These are phyloP conservation scores for Osedax frankpressi DNA, from an alignment of 2,888 invertebrate genomes.

Conservation along the genomic window DNA sequence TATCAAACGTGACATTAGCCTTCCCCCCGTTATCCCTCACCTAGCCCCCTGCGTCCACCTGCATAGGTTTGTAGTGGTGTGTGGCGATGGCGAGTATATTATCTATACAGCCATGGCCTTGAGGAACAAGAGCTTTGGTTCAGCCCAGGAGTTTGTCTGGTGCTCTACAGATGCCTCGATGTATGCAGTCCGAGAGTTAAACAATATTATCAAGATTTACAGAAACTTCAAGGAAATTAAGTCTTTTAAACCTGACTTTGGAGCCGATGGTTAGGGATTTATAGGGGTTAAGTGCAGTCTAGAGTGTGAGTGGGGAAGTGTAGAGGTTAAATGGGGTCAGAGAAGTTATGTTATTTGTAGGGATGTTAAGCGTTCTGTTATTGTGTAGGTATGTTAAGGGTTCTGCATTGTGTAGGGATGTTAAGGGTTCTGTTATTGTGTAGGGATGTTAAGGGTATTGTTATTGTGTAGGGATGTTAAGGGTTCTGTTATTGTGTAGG, in stretches of 20 bases:
- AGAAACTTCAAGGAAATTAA: slow-evolving; percentile 96
- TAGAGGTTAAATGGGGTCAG: no score
- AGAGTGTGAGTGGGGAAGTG: no score
- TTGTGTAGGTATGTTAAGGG: no score
- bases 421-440: no score
- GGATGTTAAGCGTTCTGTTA: no score
- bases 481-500: no score
- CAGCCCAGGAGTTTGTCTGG: slow-evolving; percentile 98
- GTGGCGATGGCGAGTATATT: slow-evolving; percentile 98
- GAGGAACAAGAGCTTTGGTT: slow-evolving; percentile 93
- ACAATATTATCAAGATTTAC: slow-evolving; percentile 75
- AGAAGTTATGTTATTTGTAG: no score
- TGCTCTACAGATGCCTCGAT: slow-evolving; percentile 75
- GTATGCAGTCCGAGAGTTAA: slow-evolving; percentile 65
- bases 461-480: no score
- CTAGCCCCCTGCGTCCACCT: neutral
- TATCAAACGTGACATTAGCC: neutral
- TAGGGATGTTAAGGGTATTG: no score
- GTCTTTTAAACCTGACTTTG: slow-evolving; percentile 87
- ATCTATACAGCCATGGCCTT: slow-evolving; percentile 99
- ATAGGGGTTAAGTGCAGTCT: no score
- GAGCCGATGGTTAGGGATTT: slow-evolving; percentile 81
- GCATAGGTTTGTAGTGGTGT: slow-evolving; percentile 72
- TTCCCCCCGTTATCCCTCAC: neutral
- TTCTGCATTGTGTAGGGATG: no score